Evolutionary conservation across 1,140 invertebrate species (phyloP).

Genomic region (Drosophila navojoa): DNA sequence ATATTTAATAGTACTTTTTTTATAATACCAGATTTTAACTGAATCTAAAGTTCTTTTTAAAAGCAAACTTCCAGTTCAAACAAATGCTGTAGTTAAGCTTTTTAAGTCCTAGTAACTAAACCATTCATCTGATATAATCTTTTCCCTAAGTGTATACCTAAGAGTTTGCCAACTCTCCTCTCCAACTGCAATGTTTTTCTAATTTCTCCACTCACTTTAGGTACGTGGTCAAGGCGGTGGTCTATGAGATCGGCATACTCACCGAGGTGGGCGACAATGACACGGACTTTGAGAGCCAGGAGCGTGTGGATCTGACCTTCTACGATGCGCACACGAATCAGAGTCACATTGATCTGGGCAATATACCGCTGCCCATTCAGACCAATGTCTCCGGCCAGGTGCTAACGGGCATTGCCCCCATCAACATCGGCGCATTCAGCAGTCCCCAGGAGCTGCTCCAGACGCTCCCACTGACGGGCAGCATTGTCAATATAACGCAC

Average conservation of each 20-base stretch:
- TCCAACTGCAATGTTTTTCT: neutral
- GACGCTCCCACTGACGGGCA: slow-evolving; percentile 78
- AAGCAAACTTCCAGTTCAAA: too few species aligned
- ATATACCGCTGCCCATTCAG: slow-evolving; percentile 85
- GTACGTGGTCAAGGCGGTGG: slow-evolving; percentile 86
- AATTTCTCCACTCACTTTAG: slow-evolving; percentile 57
- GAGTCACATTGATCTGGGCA: slow-evolving; percentile 84
- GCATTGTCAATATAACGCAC: slow-evolving; percentile 83
- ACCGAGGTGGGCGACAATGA: slow-evolving; percentile 85
- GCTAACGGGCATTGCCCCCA: slow-evolving; percentile 84
- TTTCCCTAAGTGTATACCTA: too few species aligned
- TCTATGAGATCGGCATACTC: slow-evolving; percentile 86
- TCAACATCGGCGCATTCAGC: slow-evolving; percentile 84
- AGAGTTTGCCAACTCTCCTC: too few species aligned
- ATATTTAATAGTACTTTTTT: too few species aligned
- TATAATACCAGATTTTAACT: too few species aligned
- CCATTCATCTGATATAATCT: too few species aligned
- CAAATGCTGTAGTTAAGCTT: too few species aligned
- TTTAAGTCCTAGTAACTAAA: too few species aligned
- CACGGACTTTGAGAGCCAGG: slow-evolving; percentile 84
- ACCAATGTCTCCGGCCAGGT: slow-evolving; percentile 85
- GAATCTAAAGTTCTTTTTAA: too few species aligned
- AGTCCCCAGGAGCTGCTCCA: slow-evolving; percentile 76
- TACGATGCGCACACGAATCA: slow-evolving; percentile 85
- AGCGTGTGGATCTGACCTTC: slow-evolving; percentile 85